Evolutionary conservation across 1,140 invertebrate species (phyloP), one percentile per base, ranked within the genome.

Genomic region (Leptinotarsa defecta): DNA sequence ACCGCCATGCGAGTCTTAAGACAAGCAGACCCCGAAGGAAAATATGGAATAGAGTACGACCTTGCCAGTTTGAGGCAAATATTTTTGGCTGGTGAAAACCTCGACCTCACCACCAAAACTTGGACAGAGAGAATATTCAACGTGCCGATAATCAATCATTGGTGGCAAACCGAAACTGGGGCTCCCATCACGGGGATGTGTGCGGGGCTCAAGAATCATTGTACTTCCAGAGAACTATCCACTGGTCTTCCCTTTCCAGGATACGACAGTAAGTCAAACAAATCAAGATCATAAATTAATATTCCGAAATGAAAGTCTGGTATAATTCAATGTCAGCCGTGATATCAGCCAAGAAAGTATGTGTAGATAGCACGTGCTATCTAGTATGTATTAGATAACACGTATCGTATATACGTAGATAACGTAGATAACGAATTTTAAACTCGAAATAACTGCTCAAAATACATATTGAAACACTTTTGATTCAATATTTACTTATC

Each of bases 161-260:
- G 96, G 96, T 98, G 96, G 96, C 96, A 98, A 87, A 97, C 95
- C 5, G 96, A 98, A 87, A 95, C 95, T 0, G 96, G 96, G 0
- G 95, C 95, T 76, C 91, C 95, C 0, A 94, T 98, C 15, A 96
- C 95, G 0, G 92, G 94, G 0, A 91, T 92, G 1, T 96, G 94
- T 85, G 80, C 94, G 13, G 95, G 95, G 4, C 89, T 95, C 11
- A 91, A 90, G 5, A 90, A 92, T 43, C 88, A 86, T 73, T 80
- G 87, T 27, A 88, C 87, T 76, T 91, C 92, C 2, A 90, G 91
- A 5, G 91, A 91, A 74, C 89, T 90, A 76, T 90, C 90, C 5
- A 90, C 93, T 1, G 94, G 94, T 5, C 88, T 93, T 84, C 91
- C 94, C 1, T 89, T 95, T 75, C 92, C 94, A 15, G 96, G 96